These are phyloP conservation scores for Neopipo cinnamomea DNA, from an alignment of 2,113 vertebrate species.

Conservation along the genomic window DNA sequence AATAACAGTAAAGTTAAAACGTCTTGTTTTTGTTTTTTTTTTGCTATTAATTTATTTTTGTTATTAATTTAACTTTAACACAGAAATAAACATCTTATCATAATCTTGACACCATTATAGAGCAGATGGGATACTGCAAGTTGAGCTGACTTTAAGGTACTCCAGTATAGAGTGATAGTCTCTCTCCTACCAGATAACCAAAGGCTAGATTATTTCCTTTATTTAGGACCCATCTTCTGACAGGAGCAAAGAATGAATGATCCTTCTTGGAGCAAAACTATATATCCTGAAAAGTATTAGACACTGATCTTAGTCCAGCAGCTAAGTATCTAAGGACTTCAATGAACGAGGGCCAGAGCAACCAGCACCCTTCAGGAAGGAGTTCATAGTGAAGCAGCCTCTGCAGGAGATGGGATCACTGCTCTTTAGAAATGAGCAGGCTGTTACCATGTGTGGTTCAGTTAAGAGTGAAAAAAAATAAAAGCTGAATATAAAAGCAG, in stretches of 20 bases:
- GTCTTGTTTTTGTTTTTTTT: neutral
- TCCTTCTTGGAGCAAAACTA: neutral
- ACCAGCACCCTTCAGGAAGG: neutral
- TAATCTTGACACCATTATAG: neutral
- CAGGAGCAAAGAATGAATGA: neutral
- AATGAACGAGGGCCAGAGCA: neutral
- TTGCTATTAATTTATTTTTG: neutral
- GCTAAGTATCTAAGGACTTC: neutral
- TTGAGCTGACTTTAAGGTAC: neutral
- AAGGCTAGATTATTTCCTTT: neutral
- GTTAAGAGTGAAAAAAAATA: neutral
- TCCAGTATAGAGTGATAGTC: neutral
- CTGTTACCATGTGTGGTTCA: neutral
- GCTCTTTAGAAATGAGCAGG: neutral
- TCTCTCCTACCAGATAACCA: neutral
- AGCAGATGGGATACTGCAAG: neutral
- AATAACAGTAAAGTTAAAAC: neutral
- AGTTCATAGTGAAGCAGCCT: neutral
- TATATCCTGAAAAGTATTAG: neutral
- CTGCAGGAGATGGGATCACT: neutral
- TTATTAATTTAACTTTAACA: neutral
- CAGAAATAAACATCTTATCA: neutral
- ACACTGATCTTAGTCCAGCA: neutral
- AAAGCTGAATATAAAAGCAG: neutral
- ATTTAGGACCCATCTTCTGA: neutral